Evolutionary conservation across 1,140 invertebrate genomes (phyloP).

Genomic region (Piezodorus guildinii): DNA sequence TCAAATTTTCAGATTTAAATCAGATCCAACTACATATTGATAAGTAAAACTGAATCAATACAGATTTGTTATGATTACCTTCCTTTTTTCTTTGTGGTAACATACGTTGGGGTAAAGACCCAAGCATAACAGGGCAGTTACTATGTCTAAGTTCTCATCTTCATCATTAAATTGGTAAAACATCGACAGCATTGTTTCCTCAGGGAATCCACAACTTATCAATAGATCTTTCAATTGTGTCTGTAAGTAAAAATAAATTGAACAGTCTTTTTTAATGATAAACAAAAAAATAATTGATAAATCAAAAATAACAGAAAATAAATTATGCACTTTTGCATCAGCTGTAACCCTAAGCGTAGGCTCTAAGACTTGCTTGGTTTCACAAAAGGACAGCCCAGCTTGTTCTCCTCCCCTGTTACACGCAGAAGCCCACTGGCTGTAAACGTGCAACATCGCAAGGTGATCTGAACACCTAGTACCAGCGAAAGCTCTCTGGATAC

Average conservation of each 20-base stretch:
- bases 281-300: too few relatives aligned
- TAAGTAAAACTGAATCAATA: too few relatives aligned
- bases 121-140: constrained; percentile 74
- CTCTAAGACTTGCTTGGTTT: constrained; percentile 76
- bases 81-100: constrained; percentile 87
- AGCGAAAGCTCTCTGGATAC: constrained; percentile 68
- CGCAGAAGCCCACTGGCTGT: constrained; percentile 76
- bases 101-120: constrained; percentile 96
- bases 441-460: constrained; percentile 86
- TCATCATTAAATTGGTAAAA: constrained; percentile 61
- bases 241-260: constrained; percentile 33
- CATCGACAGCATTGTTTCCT: constrained; percentile 64
- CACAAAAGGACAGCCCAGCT: constrained; percentile 75
- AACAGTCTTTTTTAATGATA: background rate
- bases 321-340: constrained; percentile 65
- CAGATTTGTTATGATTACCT: constrained; percentile 37
- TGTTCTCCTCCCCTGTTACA: constrained; percentile 56
- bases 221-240: constrained; percentile 80
- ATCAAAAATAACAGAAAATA: too few relatives aligned
- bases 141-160: constrained; percentile 71
- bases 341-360: constrained; percentile 79
- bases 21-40: too few relatives aligned
- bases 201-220: constrained; percentile 72
- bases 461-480: constrained; percentile 86
- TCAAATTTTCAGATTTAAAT: too few relatives aligned